Evolutionary conservation across 1,140 invertebrate genomes (phyloP), one percentile per base, ranked within the genome.

Genomic region (Hypothenemus hampei): DNA sequence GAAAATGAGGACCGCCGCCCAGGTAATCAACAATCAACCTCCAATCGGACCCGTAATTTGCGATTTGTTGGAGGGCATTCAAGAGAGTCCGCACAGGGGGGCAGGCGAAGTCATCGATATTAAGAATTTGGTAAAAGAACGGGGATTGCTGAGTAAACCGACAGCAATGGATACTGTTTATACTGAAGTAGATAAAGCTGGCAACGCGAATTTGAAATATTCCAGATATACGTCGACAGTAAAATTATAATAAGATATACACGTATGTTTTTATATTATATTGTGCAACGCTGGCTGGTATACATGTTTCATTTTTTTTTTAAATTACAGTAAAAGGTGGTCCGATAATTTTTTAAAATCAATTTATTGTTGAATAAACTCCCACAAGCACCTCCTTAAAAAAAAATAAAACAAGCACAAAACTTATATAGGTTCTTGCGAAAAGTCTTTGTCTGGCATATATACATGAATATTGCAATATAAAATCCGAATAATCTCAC

Each of bases 1-100:
- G 19, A 70, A 70, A 54, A 57, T 69, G 13, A 52, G 62, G n/a
- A 64, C 43, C 22, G 56, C 59, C n/a, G 60, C 49, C 37, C 60
- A 63, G 15, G 31, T 58, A 22, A 56, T 57, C 20, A 63, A 62
- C 39, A 61, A 62, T 22, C 46, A 48, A 31, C 18, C 52, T 43
- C 46, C 33, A 18, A 44, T 45, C 11, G 54, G 46, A 24, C 59
- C 55, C n/a, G 56, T 52, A 35, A 66, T 67, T 24, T 59, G 57
- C 2, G 64, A 66, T 51, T 48, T 66, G 33, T 29, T 67, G 6
- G 64, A 63, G 50, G 60, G 53, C 10, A 59, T 67, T 18, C 48
- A 50, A 13, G 44, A 35, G n/a, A n/a, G 11, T 54, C 35, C 26
- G 1, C 47, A 48, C 20, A 47, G 47, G 11, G 60, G 49, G n/a